Conservation (phyloP, 92 coral and sea anemone species). For the Palythoa grandiflora region DNA sequence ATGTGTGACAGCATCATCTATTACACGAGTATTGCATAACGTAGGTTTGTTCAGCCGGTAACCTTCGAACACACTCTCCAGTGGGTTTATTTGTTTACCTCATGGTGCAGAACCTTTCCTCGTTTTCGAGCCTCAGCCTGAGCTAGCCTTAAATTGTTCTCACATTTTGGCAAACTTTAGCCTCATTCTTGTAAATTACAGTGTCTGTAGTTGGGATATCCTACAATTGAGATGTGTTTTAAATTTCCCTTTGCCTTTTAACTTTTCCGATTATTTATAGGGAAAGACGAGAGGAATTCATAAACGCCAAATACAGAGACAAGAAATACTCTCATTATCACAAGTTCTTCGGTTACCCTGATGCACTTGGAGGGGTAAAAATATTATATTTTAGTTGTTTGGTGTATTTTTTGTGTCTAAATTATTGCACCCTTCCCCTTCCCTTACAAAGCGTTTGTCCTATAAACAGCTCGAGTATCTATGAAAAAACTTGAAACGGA, state of each 20-base stretch:
- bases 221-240: neutral
- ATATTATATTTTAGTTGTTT: neutral
- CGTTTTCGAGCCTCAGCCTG: too few relatives aligned
- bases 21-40: too few relatives aligned
- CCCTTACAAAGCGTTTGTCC: too few relatives aligned
- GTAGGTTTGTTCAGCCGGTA: neutral
- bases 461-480: too few relatives aligned
- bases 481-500: too few relatives aligned
- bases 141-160: too few relatives aligned
- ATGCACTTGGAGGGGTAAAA: slow-evolving; percentile 86
- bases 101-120: too few relatives aligned
- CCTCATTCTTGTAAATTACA: too few relatives aligned
- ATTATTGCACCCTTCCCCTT: too few relatives aligned
- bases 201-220: neutral
- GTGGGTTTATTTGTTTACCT: too few relatives aligned
- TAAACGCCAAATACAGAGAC: slow-evolving; percentile 82
- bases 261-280: slow-evolving; percentile 41
- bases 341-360: slow-evolving; percentile 79
- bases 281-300: slow-evolving; percentile 85
- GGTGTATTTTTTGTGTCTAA: neutral
- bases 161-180: too few relatives aligned
- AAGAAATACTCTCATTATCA: slow-evolving; percentile 85
- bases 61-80: too few relatives aligned
- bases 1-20: neutral
- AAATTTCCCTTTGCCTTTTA: neutral